Evolutionary conservation across 2,113 vertebrate species (phyloP).

Genomic region (Triplophysa rosa): DNA sequence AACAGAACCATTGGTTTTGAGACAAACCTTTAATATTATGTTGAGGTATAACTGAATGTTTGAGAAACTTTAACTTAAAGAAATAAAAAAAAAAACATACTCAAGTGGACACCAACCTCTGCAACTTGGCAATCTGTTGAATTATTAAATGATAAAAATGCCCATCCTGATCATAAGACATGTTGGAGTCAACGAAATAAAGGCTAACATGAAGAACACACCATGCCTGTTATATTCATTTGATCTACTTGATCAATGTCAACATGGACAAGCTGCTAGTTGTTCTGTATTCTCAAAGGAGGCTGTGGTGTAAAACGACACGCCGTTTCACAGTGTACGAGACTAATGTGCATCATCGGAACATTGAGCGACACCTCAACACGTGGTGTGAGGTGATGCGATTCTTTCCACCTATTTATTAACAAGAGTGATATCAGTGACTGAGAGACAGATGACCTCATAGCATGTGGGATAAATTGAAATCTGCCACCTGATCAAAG

Average conservation of each 20-base stretch:
- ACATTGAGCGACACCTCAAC: constrained; percentile 35
- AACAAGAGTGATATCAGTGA: not conserved
- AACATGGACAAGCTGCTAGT: not conserved
- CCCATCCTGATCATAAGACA: no score
- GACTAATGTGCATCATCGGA: constrained; percentile 40
- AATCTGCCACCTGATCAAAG: not conserved
- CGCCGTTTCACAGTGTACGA: constrained; percentile 13
- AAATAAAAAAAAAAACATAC: no score
- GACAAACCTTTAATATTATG: no score
- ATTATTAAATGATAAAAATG: no score
- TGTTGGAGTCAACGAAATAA: no score
- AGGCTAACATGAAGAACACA: no score
- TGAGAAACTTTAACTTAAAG: no score
- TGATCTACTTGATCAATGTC: not conserved
- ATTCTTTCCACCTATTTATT: constrained; percentile 44
- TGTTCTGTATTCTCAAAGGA: not conserved
- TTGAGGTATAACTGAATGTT: no score
- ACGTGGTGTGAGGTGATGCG: not conserved
- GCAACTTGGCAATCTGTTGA: no score
- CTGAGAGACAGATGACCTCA: constrained; percentile 12
- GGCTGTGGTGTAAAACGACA: constrained; percentile 5
- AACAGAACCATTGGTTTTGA: no score
- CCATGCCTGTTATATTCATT: no score
- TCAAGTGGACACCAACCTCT: no score
- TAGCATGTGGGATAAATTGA: constrained; percentile 8